A percentile compares a stretch with the other conserved stretches of the same genome.
Conservation (phyloP, 2,113 vertebrate genomes). For the Stigmatopora argus region DNA sequence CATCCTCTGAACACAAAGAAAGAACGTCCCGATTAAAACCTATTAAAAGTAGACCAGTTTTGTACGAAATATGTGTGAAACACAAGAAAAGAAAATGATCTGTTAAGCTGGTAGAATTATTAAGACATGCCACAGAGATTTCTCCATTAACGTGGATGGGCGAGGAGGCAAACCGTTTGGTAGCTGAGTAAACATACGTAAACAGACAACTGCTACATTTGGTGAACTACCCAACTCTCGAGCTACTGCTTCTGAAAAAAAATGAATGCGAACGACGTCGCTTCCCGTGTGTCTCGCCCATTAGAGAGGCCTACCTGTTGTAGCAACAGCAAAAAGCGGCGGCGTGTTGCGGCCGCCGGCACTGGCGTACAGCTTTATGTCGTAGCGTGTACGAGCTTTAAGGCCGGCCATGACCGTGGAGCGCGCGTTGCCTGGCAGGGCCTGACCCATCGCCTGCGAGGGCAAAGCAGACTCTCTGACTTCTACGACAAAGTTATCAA, state of each 20-base stretch:
- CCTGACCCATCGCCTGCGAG: conserved; percentile 72
- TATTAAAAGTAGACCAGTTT: no score
- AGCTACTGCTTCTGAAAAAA: no score
- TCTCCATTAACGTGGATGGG: no score
- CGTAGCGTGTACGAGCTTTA: conserved; percentile 74
- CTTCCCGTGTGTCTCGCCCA: background rate
- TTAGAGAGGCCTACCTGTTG: conserved; percentile 73
- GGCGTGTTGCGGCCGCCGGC: conserved; percentile 63
- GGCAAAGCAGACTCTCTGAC: conserved; percentile 77
- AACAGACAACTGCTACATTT: no score
- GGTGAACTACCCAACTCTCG: no score
- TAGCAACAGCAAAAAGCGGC: conserved; percentile 70
- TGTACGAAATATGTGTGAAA: no score
- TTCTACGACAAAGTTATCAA: conserved; percentile 83
- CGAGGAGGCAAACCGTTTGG: no score
- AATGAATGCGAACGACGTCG: no score
- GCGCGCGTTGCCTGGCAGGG: conserved; percentile 57
- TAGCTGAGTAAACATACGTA: no score
- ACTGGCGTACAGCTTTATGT: conserved; percentile 77
- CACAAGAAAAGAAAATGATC: no score
- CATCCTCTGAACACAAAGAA: conserved; percentile 64
- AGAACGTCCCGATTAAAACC: conserved; percentile 40
- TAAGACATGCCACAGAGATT: no score
- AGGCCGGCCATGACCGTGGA: conserved; percentile 73
- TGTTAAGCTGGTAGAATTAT: no score